phyloP scores from a whole-genome alignment of 2,888 invertebrate species.

The Euclidia mi region DNA sequence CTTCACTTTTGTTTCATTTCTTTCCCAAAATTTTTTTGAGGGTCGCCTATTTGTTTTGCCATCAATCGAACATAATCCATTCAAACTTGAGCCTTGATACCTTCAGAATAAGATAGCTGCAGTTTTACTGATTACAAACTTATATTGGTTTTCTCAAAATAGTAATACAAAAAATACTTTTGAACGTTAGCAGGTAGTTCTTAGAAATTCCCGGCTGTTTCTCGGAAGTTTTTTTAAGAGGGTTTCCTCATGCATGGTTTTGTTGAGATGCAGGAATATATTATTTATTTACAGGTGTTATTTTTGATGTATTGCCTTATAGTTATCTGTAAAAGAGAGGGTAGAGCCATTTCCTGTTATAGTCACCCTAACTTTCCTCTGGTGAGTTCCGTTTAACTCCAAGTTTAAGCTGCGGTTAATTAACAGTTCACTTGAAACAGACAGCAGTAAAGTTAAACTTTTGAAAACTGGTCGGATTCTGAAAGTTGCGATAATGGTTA shows the following conservation, averaged over 20 bases:
- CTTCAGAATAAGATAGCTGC: slow-evolving; percentile 6
- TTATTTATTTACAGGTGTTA: slow-evolving; percentile 31
- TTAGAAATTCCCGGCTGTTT: slow-evolving; percentile 68
- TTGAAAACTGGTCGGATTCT: neutral
- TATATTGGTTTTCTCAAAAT: slow-evolving; percentile 28
- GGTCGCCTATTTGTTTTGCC: neutral
- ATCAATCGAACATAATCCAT: neutral
- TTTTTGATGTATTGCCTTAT: slow-evolving; percentile 11
- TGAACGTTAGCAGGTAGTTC: slow-evolving; percentile 73
- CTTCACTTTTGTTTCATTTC: slow-evolving; percentile 66
- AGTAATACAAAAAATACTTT: slow-evolving; percentile 60
- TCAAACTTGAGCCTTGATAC: slow-evolving; percentile 11
- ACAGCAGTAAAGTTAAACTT: slow-evolving; percentile 3
- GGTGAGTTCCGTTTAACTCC: neutral
- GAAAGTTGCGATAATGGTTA: neutral
- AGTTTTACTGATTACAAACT: neutral
- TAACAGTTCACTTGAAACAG: neutral
- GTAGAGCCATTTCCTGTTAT: neutral
- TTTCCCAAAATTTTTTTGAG: slow-evolving; percentile 42
- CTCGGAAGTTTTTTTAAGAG: slow-evolving; percentile 67
- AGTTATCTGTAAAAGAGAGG: slow-evolving; percentile 1
- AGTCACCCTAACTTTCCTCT: slow-evolving; percentile 1
- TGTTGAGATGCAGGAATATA: slow-evolving; percentile 36
- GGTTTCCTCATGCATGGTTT: slow-evolving; percentile 51
- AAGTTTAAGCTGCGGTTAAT: slow-evolving; percentile 7